Evolutionary conservation across 2,113 vertebrate genomes (phyloP).

Genomic region (Macrotus californicus): DNA sequence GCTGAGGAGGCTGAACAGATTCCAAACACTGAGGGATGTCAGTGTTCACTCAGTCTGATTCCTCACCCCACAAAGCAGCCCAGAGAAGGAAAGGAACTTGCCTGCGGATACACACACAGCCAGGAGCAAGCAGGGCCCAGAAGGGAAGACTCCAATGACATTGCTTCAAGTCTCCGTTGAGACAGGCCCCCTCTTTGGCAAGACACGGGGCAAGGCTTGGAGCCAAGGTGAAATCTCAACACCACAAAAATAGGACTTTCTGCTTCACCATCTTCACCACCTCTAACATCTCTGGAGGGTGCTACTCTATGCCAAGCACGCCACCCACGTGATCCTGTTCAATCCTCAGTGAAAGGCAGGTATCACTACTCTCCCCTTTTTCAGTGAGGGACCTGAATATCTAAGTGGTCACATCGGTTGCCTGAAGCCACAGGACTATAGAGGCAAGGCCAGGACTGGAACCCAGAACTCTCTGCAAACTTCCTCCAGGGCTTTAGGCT

Average conservation of each 20-base stretch:
- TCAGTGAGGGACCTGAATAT: background rate
- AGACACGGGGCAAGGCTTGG: background rate
- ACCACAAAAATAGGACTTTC: background rate
- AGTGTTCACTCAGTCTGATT: background rate
- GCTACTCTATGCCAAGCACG: background rate
- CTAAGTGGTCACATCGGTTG: background rate
- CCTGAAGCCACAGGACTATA: background rate
- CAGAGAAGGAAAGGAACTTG: slow-evolving; percentile 44
- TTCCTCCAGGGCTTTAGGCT: background rate
- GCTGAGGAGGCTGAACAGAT: background rate
- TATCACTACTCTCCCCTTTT: background rate
- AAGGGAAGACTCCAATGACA: background rate
- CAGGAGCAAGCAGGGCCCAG: background rate
- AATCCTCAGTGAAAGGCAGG: background rate
- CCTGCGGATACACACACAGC: background rate
- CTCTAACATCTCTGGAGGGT: background rate
- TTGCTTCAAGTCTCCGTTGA: background rate
- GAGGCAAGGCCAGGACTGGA: background rate
- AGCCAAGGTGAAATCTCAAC: background rate
- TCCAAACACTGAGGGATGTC: background rate
- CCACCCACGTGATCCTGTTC: background rate
- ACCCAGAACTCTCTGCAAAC: background rate
- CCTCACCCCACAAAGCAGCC: background rate
- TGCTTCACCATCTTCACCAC: background rate
- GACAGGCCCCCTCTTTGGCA: background rate